Evolutionary conservation across 2,113 vertebrate species (phyloP), one percentile per base, ranked within the genome.

Genomic region (Motacilla alba): DNA sequence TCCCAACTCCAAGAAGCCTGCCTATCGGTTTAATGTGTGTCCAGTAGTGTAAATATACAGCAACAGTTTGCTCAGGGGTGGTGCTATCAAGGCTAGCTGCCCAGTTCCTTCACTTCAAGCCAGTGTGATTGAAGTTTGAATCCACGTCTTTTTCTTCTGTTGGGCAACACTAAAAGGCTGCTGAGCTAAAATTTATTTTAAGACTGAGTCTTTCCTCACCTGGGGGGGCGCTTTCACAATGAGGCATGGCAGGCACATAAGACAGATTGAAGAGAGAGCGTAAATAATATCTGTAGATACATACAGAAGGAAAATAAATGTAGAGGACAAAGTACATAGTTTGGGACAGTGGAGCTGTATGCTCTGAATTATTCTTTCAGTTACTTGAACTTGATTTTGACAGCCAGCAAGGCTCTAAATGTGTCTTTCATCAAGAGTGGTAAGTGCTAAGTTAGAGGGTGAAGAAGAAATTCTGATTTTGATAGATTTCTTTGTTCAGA

Each of bases 11-110:
- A 75, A 56, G 74, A 87, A 83, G 49, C 24, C 22, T 76, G 49
- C 46, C 64, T 35, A 10, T 8, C 70, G 41, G 31, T 49, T 72
- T 64, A 19, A 56, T 4, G 11, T 64, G 70, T 14, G 7, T 41
- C 68, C 35, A 10, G 22, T 13, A 6, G 49, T 5, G 1, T 2
- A 11, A 59, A 9, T 44, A 6, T 0, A 15, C 13, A 76, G 78
- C 56, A 55, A 5, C 22, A 66, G 10, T 33, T 55, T 41, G 64
- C 56, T 83, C 13, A 24, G n/a, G 46, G n/a, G 5, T 9, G 9
- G 3, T 55, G 63, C 52, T 93, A 0, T 43, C 55, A 9, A 3
- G 13, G 13, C 26, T 8, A 13, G 20, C 55, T 75, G 15, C 19
- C 50, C 35, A 2, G 64, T 43, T 63, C 60, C 69, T 82, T 84